Evolutionary conservation across 1,140 invertebrate genomes (phyloP).

Genomic region (Lithobius niger): DNA sequence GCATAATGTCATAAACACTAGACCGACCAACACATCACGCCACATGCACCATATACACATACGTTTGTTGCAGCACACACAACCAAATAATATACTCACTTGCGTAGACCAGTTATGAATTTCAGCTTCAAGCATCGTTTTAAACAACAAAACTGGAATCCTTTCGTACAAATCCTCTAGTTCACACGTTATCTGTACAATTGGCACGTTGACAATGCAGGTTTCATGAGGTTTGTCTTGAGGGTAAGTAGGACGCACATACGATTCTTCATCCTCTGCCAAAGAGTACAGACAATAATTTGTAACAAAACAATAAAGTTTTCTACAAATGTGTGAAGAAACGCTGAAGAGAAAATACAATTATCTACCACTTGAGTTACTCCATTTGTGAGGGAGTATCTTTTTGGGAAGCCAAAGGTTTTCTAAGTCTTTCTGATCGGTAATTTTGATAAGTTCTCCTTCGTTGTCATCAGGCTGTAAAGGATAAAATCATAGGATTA

Average conservation of each 20-base stretch:
- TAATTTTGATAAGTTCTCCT: not conserved
- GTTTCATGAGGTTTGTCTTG: constrained; percentile 34
- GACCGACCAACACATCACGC: no score
- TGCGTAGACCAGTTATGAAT: constrained; percentile 52
- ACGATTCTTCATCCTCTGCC: constrained; percentile 10
- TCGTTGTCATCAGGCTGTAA: not conserved
- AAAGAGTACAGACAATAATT: not conserved
- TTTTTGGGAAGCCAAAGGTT: constrained; percentile 63
- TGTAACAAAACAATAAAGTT: not conserved
- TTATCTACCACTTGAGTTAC: constrained; percentile 24
- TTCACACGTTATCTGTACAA: constrained; percentile 43
- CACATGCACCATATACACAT: no score
- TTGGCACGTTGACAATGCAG: constrained; percentile 37
- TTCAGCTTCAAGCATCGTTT: constrained; percentile 40
- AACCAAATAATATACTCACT: no score
- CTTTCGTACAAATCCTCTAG: constrained; percentile 36
- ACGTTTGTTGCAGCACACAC: no score
- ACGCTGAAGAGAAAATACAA: not conserved
- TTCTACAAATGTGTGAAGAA: not conserved
- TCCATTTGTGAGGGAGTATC: constrained; percentile 34
- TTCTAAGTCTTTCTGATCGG: constrained; percentile 30
- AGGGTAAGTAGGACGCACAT: constrained; percentile 4
- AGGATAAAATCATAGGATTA: no score
- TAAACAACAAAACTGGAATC: constrained; percentile 36
- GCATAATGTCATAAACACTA: no score